A percentile compares a stretch with the other conserved stretches of the same genome.
Conservation (phyloP, 2,113 vertebrate species). For the Gadus chalcogrammus region DNA sequence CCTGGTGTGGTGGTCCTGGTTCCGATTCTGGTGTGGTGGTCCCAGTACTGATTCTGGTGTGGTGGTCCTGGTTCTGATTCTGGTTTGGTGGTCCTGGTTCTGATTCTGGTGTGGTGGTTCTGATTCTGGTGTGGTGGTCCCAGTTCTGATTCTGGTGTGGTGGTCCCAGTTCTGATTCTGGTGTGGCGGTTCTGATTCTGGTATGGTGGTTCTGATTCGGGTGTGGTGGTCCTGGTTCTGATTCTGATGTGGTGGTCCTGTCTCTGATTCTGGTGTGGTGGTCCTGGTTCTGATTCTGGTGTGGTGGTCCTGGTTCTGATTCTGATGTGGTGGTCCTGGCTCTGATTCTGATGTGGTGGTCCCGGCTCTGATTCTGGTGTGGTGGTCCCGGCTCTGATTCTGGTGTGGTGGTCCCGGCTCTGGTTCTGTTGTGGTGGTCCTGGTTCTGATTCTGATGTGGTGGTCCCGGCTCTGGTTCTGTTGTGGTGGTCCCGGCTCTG, state of each 20-base stretch:
- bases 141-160: neutral
- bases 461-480: neutral
- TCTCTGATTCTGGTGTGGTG: neutral
- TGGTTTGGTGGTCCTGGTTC: neutral
- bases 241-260: neutral
- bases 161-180: neutral
- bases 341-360: too few species aligned
- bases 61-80: neutral
- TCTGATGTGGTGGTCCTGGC: neutral
- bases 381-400: conserved; percentile 16
- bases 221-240: neutral
- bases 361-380: neutral
- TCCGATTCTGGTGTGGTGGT: neutral
- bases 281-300: neutral
- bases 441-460: neutral
- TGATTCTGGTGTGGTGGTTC: neutral
- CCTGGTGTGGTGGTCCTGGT: neutral
- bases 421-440: neutral
- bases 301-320: conserved; percentile 25
- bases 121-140: neutral
- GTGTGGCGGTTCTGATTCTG: neutral
- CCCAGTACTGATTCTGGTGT: neutral
- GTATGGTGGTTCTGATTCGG: neutral
- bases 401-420: neutral
- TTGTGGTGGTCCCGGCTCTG: too few species aligned